These are phyloP conservation scores for Hemichromis elongatus DNA, from an alignment of 2,113 vertebrate genomes.

Conservation along the genomic window DNA sequence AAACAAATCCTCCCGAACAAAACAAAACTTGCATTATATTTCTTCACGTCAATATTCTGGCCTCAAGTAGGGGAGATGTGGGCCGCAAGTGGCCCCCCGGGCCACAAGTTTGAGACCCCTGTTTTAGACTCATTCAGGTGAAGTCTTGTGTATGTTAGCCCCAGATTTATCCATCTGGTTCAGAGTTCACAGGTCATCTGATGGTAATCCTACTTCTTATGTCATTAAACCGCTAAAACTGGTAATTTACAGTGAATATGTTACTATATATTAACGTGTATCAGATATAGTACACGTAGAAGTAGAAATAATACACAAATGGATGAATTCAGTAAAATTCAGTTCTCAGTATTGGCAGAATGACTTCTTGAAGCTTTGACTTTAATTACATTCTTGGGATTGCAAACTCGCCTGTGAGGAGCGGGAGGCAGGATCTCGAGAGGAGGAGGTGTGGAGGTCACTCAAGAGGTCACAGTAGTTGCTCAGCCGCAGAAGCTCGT, in stretches of 20 bases:
- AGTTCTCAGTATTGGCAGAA: background rate
- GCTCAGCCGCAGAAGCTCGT: constrained; percentile 44
- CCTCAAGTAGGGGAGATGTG: too few species aligned
- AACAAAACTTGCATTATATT: too few species aligned
- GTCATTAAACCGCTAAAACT: background rate
- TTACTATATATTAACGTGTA: background rate
- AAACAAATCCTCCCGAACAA: too few species aligned
- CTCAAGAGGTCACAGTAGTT: constrained; percentile 9
- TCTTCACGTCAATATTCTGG: too few species aligned
- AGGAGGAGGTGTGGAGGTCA: background rate
- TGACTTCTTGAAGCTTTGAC: constrained; percentile 23
- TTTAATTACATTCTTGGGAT: constrained; percentile 67
- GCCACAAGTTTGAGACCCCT: too few species aligned
- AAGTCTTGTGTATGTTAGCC: background rate
- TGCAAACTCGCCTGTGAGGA: constrained; percentile 22
- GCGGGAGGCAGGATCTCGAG: background rate
- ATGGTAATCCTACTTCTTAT: background rate
- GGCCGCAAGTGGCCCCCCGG: too few species aligned
- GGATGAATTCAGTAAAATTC: background rate
- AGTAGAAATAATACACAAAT: background rate
- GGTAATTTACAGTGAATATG: background rate
- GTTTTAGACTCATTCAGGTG: background rate
- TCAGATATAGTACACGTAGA: accelerated
- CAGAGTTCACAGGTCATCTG: background rate
- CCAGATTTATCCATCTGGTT: background rate